A percentile compares a stretch with the other conserved stretches of the same genome.
Conservation (phyloP, 2,888 invertebrate species). For the Aspidiotus destructor region DNA sequence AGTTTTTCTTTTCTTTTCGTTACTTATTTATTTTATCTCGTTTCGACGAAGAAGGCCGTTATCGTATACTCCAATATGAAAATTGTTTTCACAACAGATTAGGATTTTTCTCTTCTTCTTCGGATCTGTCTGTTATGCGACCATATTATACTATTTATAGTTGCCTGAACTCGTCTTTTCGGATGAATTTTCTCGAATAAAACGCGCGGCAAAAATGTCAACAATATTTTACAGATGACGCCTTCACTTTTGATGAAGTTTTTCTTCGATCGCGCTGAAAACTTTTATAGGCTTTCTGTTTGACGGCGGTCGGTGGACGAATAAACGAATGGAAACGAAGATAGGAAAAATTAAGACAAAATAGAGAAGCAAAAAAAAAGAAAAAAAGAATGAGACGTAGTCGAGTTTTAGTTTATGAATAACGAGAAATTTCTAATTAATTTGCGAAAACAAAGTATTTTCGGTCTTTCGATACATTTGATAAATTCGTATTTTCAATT, state of each 20-base stretch:
- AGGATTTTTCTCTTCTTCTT: constrained; percentile 9
- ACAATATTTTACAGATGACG: constrained; percentile 32
- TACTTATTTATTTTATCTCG: constrained; percentile 31
- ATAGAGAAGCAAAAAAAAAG: background rate
- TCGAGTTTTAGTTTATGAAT: background rate
- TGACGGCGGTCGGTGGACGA: background rate
- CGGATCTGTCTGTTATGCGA: background rate
- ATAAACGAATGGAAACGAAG: background rate
- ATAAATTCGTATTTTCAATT: constrained; percentile 6
- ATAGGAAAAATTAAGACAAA: background rate
- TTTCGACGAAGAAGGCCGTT: constrained; percentile 13
- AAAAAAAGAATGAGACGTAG: background rate
- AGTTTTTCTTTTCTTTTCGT: constrained; percentile 24
- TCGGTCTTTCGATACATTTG: background rate
- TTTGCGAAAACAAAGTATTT: background rate
- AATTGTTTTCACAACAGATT: constrained; percentile 29
- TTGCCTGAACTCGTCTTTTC: background rate
- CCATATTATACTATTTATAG: no score
- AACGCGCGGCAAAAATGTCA: constrained; percentile 26
- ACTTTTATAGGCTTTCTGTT: background rate
- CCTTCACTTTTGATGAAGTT: constrained; percentile 3
- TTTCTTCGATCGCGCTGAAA: constrained; percentile 12
- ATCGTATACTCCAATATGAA: constrained; percentile 24
- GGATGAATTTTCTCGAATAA: constrained; percentile 14
- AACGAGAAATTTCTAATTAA: background rate